Base-by-base conservation (phyloP, 2,797 vertebrate species). In the Capromys pilorides region DNA sequence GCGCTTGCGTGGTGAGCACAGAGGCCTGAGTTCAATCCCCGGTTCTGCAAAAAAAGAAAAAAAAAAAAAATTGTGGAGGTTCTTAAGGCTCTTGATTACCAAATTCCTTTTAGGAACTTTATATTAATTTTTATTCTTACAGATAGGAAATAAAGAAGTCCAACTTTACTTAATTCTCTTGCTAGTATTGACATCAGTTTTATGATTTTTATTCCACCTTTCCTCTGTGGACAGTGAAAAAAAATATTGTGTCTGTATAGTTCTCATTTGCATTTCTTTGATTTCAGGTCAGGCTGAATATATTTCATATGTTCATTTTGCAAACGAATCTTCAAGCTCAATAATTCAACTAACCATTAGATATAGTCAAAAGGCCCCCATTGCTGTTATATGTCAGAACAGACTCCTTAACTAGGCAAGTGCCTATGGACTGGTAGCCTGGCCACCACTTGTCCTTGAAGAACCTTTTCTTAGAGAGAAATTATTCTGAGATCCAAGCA, bases 251-350 rank as follows among this genome's bases (percentile, higher is more conserved):
- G 54, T 96, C 75, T 82, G 4, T 86, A 51, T 79, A 31, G 49
- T 88, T 73, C 57, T 73, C 33, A 75, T 90, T 78, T 91, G 28
- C 71, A 84, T 93, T 79, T 88, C 51, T 84, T 79, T 62, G 54
- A 64, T 84, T 84, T 87, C 88, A 84, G n/a, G 45, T 84, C 83
- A 80, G 26, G 49, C 33, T 61, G 28, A 64, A 54, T 59, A 36
- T 71, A 78, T 81, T 92, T 92, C 67, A 82, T 69, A 45, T 49
- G 39, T 64, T 86, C 54, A 69, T 66, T 86, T 92, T 90, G 57
- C 12, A 57, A 90, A 75, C 5, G 36, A 57, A 66, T 87, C 82
- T 93, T 79, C 86, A 33, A 64, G 49, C 33, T 61, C 79, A 81
- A 1, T 36, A 61, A 71, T 73, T 64, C 28, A 75, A 61, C 31